Base-by-base conservation (phyloP, 2,888 invertebrate species). In the Podabrus alpinus region DNA sequence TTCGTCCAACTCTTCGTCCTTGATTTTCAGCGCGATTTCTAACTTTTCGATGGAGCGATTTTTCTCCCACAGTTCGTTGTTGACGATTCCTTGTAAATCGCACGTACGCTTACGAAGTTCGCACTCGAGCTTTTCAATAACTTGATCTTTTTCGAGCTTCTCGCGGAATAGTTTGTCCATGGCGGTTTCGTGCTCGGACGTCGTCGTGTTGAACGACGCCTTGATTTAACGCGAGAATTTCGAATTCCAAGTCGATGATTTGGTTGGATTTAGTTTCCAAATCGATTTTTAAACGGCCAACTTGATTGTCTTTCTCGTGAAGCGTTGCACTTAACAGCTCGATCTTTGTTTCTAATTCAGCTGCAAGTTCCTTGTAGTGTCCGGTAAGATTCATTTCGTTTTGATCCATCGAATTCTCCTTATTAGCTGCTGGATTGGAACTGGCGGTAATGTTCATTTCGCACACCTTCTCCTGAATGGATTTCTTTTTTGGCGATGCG, bases 61-160 rank as follows among this genome's bases (percentile, higher is more conserved):
- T 81, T 90, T 91, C 74, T 89, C 88, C 90, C 90, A 90, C 60
- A 91, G 84, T 80, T 91, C 90, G 72, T 87, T 89, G 80, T 91
- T 90, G 21, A 91, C 89, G 11, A 91, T 85, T 78, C 88, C 88
- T 84, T 90, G 88, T 61, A 87, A 80, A 76, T 87, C 86, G 74
- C 83, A 82, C 1, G 85, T 87, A 68, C 86, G 85, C 80, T 88
- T 87, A 59, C 83, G 85, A 72, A 88, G 80, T 83, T 88, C 88
- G 70, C 84, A 87, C 81, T 88, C 88, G 15, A 89, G 85, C 75
- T 85, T 86, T 78, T 88, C 90, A 72, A 91, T 89, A 80, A 91
- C 90, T 73, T 88, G 89, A 68, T 90, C 89, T 79, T 90, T 91
- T 72, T 88, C 87, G 72, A 90, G 90, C 61, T 91, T 81, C 77